Conservation (phyloP, 2,888 invertebrate genomes). For the Scotopteryx bipunctaria region DNA sequence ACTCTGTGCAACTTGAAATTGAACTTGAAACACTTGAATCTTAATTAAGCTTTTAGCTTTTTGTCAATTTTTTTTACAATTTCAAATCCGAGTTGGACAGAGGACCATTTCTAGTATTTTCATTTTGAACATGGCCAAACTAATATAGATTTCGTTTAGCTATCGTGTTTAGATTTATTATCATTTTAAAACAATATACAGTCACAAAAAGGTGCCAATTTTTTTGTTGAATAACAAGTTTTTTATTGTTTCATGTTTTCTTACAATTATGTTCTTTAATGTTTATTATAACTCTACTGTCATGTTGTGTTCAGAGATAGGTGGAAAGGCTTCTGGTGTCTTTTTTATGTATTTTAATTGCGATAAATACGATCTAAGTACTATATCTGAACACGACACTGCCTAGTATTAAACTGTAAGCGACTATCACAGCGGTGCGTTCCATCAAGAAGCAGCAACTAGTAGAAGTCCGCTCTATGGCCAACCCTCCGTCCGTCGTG, state of each 20-base stretch:
- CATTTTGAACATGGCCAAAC: background rate
- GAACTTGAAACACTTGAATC: too few relatives aligned
- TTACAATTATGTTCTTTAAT: constrained; percentile 3
- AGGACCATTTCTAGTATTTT: background rate
- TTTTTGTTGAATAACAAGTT: constrained; percentile 9
- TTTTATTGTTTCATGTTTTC: constrained; percentile 11
- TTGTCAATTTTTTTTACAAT: too few relatives aligned
- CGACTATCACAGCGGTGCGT: constrained; percentile 89
- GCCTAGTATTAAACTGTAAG: constrained; percentile 55
- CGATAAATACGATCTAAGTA: too few relatives aligned
- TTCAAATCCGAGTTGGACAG: constrained; percentile 7
- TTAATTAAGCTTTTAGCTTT: too few relatives aligned
- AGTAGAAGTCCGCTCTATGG: constrained; percentile 97
- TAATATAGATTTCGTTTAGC: constrained; percentile 1
- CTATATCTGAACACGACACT: constrained; percentile 20
- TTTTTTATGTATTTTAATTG: too few relatives aligned
- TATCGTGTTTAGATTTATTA: constrained; percentile 21
- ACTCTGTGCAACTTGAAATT: constrained; percentile 23
- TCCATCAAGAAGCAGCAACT: constrained; percentile 98
- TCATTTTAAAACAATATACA: constrained; percentile 20
- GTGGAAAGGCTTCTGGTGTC: too few relatives aligned
- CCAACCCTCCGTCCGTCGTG: constrained; percentile 95
- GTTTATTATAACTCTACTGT: background rate
- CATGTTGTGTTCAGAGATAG: constrained; percentile 27
- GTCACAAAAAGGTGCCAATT: constrained; percentile 37